Conservation (phyloP, 2,113 vertebrate species). For the Apeltes quadracus region DNA sequence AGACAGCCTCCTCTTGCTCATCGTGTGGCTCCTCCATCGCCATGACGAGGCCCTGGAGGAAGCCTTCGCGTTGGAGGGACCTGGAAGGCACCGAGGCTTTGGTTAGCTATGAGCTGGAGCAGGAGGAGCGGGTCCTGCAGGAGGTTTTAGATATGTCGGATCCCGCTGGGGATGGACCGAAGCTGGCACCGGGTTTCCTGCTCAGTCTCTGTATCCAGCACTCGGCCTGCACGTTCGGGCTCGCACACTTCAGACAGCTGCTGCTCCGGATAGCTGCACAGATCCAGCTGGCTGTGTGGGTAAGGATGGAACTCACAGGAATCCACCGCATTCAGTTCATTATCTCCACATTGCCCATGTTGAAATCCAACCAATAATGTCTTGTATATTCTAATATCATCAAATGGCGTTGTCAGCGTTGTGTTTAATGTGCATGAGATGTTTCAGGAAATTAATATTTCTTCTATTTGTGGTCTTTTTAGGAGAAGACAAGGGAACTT, state of each 20-base stretch:
- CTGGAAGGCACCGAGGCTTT: slow-evolving; percentile 59
- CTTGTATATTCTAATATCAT: background rate
- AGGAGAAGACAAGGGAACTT: slow-evolving; percentile 84
- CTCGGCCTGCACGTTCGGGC: slow-evolving; percentile 67
- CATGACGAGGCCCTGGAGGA: slow-evolving; percentile 29
- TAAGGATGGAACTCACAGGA: slow-evolving; percentile 54
- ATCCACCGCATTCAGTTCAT: background rate
- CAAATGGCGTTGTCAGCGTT: slow-evolving; percentile 17
- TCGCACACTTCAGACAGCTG: slow-evolving; percentile 71
- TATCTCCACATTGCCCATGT: no score
- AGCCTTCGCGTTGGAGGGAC: slow-evolving; percentile 64
- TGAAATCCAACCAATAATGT: no score
- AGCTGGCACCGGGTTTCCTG: slow-evolving; percentile 80
- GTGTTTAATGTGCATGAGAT: background rate
- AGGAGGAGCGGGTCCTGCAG: slow-evolving; percentile 76
- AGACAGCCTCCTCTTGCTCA: slow-evolving; percentile 47
- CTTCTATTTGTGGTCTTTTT: slow-evolving; percentile 16
- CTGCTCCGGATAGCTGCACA: slow-evolving; percentile 76
- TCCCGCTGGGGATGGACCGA: slow-evolving; percentile 63
- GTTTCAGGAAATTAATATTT: slow-evolving; percentile 31
- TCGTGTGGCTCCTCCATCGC: slow-evolving; percentile 57
- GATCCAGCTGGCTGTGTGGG: slow-evolving; percentile 80
- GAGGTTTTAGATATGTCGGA: slow-evolving; percentile 69
- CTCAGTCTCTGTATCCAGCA: slow-evolving; percentile 80
- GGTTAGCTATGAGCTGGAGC: slow-evolving; percentile 72